phyloP scores from a whole-genome alignment of 1,140 invertebrate species.

The Sweltsa coloradensis region DNA sequence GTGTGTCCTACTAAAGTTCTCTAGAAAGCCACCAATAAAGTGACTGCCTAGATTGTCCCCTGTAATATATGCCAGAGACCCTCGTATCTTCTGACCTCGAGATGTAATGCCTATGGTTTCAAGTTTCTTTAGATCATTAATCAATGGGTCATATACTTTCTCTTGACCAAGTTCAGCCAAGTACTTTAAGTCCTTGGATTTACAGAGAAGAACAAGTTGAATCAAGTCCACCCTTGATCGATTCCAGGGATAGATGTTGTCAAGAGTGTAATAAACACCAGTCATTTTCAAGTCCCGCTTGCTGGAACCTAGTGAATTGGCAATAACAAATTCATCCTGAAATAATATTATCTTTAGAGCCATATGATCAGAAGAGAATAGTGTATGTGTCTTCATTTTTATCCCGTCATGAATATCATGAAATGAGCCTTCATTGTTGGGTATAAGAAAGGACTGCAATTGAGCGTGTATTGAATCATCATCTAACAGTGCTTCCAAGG shows the following conservation, averaged over 20 bases:
- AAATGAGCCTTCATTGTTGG: too few species aligned
- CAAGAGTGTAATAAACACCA: slow-evolving; percentile 3
- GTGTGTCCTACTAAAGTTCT: slow-evolving; percentile 19
- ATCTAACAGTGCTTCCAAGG: too few species aligned
- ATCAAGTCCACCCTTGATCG: background rate
- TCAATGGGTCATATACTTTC: background rate
- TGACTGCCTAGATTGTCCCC: slow-evolving; percentile 24
- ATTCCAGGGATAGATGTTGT: slow-evolving; percentile 4
- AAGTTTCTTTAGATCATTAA: background rate
- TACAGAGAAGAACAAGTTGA: slow-evolving; percentile 7
- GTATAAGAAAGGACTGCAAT: too few species aligned
- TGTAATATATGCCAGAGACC: slow-evolving; percentile 19
- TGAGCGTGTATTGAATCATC: too few species aligned
- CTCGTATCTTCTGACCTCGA: slow-evolving; percentile 15
- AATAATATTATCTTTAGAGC: slow-evolving; percentile 3
- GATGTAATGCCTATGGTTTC: background rate
- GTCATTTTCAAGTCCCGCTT: background rate
- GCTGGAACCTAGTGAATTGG: background rate
- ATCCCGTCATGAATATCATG: too few species aligned
- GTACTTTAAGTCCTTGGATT: background rate
- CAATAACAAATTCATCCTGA: slow-evolving; percentile 5
- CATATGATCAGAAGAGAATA: background rate
- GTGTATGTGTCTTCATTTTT: too few species aligned
- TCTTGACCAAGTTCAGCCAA: background rate
- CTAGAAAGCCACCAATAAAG: slow-evolving; percentile 19